Percentiles rank a stretch among this genome's conserved stretches.
These are phyloP conservation scores for Hydraecia micacea DNA, from an alignment of 2,888 invertebrate species.

Conservation along the genomic window DNA sequence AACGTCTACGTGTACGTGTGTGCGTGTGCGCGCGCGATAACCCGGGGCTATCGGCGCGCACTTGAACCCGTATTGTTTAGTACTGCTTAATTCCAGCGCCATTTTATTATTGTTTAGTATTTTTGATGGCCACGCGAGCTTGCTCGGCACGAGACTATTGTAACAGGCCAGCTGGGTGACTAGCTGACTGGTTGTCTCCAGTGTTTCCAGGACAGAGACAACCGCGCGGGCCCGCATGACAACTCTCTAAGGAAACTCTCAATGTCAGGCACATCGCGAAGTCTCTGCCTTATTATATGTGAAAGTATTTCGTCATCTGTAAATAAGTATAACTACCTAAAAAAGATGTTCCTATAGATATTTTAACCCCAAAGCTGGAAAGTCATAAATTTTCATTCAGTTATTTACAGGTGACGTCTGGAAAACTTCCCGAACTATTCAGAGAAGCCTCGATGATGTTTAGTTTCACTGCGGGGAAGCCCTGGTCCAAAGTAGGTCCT, in stretches of 20 bases:
- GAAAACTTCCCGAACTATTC: neutral
- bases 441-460: neutral
- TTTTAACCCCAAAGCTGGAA: neutral
- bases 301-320: neutral
- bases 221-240: neutral
- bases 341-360: neutral
- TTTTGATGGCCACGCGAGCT: neutral
- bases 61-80: conserved; percentile 63
- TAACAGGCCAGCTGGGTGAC: too few species aligned
- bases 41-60: conserved; percentile 64
- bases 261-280: neutral
- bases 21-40: conserved; percentile 53
- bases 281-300: neutral
- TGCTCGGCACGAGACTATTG: neutral
- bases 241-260: neutral
- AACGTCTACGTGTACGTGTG: neutral
- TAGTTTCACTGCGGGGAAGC: neutral
- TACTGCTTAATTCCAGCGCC: conserved; percentile 64
- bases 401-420: neutral
- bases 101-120: conserved; percentile 18
- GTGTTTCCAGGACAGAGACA: neutral
- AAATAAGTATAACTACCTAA: neutral
- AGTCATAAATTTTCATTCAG: neutral
- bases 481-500: neutral
- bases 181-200: neutral